Evolutionary conservation across 2,888 invertebrate genomes (phyloP), one percentile per base, ranked within the genome.

Genomic region (Brachypterus glaber): DNA sequence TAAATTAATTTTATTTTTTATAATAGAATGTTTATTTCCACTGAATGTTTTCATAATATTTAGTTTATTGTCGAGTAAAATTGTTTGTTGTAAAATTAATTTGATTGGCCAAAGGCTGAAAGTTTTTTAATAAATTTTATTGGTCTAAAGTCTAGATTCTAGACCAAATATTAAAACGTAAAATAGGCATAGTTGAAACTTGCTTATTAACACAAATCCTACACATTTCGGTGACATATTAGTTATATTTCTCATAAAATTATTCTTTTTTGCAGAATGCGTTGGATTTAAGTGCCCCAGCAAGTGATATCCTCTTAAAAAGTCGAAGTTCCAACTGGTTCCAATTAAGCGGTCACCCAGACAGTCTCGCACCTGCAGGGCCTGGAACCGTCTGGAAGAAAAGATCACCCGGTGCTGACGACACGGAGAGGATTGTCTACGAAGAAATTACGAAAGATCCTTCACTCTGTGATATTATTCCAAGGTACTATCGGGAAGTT

Each of bases 311-410:
- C 35, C 68, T 92, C 31, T 66, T 91, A 49, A 83, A 82, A 59
- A 81, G 81, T 46, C 72, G 77, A 48, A 71, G 70, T 29, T 70
- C 71, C 36, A 73, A 71, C 53, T 93, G 92, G 92, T 85, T 93
- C 66, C 93, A 93, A 66, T 68, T 95, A 46, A 86, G 91, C 9
- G 95, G 93, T 0, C 95, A 95, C 67, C 83, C 85, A 39, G 91
- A 92, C 45, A 87, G 89, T 48, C 79, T 95, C 67, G 89, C 91
- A 1, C 91, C 91, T 3, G 92, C 92, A 1, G 87, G 91, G 1
- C 87, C 89, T 7, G 89, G 90, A 44, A 90, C 92, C 9, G 89
- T 95, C 34, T 92, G 93, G 82, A 95, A 95, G 66, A 82, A 89
- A 49, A 79, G 87, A 32, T 76, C 79, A 17, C 69, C 71, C 4